Evolutionary conservation across 2,797 vertebrate species (phyloP).

Genomic region (Gadopsis marmoratus): DNA sequence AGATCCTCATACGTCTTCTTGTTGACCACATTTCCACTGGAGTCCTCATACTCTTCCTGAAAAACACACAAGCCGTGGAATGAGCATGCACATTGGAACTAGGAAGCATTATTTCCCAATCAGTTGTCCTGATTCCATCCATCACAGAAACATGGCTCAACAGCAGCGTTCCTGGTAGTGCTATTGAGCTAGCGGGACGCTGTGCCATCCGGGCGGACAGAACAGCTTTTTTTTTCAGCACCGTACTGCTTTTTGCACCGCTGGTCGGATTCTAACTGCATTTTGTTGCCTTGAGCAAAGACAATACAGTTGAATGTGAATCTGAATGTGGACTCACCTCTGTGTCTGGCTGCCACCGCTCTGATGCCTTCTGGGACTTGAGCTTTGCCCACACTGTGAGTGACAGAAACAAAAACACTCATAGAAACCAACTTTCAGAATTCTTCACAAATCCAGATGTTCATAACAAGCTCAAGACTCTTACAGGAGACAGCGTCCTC

Average conservation of each 20-base stretch:
- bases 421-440: neutral
- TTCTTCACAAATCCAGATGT: neutral
- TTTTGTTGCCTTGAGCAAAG: too few species aligned
- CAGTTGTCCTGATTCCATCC: neutral
- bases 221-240: too few species aligned
- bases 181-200: too few species aligned
- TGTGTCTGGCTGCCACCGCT: slow-evolving; percentile 98
- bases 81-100: neutral
- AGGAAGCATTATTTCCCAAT: rapidly evolving
- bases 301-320: too few species aligned
- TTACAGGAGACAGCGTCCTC: slow-evolving; percentile 97
- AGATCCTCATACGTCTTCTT: slow-evolving; percentile 99
- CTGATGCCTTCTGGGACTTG: slow-evolving; percentile 96
- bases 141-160: too few species aligned
- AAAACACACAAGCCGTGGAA: neutral
- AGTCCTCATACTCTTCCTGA: slow-evolving; percentile 98
- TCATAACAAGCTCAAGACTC: slow-evolving; percentile 55
- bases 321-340: slow-evolving; percentile 84
- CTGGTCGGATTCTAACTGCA: too few species aligned
- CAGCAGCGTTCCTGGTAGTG: too few species aligned
- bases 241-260: too few species aligned
- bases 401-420: neutral
- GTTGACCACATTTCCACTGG: slow-evolving; percentile 97
- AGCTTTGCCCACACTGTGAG: slow-evolving; percentile 95
- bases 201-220: too few species aligned